These are phyloP conservation scores for Capitulum mitella DNA, from an alignment of 2,888 invertebrate species.

Conservation along the genomic window DNA sequence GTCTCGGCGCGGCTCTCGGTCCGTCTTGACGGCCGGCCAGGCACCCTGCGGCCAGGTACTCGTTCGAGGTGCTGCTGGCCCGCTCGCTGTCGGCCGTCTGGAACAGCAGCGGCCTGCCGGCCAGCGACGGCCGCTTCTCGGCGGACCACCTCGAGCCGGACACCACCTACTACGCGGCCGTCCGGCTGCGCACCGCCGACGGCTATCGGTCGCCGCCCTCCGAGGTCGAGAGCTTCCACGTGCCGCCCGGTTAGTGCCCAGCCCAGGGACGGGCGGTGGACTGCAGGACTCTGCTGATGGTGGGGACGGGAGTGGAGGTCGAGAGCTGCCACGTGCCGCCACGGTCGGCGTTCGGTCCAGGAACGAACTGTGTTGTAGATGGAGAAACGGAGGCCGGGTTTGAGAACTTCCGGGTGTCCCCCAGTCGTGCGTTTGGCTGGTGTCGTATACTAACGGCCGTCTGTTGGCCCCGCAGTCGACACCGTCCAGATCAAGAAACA, in stretches of 20 bases:
- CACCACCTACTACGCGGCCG: conserved; percentile 40
- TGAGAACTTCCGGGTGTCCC: too few species aligned
- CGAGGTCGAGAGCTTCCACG: conserved; percentile 37
- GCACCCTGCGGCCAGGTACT: conserved; percentile 45
- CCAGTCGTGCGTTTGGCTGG: too few species aligned
- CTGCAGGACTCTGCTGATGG: too few species aligned
- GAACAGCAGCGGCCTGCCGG: neutral
- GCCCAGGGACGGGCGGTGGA: too few species aligned
- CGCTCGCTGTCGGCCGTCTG: neutral
- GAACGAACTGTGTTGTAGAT: too few species aligned
- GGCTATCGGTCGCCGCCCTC: conserved; percentile 41
- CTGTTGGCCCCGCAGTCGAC: conserved; percentile 30
- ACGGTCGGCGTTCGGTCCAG: too few species aligned
- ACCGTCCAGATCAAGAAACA: conserved; percentile 37
- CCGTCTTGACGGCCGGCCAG: too few species aligned
- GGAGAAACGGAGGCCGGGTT: too few species aligned
- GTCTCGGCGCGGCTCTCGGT: too few species aligned
- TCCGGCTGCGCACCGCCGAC: conserved; percentile 39
- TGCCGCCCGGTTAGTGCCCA: conserved; percentile 35
- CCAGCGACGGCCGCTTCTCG: conserved; percentile 17
- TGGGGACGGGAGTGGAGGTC: too few species aligned
- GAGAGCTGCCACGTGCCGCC: too few species aligned
- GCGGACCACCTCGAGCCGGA: conserved; percentile 35
- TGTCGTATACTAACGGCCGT: too few species aligned
- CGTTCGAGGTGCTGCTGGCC: conserved; percentile 49